Conservation (phyloP, 2,797 vertebrate genomes). For the Clarias platycephalus region DNA sequence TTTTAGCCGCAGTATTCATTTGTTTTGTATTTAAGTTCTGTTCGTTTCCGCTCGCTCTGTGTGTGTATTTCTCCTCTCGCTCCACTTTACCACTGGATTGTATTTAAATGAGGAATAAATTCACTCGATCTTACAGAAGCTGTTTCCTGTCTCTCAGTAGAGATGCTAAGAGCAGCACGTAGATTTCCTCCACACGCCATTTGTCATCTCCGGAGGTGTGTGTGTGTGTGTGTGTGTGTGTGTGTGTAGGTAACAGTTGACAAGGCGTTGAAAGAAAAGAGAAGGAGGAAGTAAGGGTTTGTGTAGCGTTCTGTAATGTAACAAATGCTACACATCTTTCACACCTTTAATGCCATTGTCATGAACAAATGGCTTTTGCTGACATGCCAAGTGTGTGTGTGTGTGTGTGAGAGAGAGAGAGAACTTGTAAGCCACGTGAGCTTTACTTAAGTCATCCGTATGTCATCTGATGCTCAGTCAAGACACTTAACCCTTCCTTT, state of each 20-base stretch:
- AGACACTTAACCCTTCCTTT: neutral
- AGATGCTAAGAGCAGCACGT: slow-evolving; percentile 1
- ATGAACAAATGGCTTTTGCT: slow-evolving; percentile 74
- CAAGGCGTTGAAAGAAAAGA: slow-evolving; percentile 34
- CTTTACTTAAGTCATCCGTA: neutral
- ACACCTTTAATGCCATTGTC: slow-evolving; percentile 65
- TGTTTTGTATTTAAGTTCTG: slow-evolving; percentile 66
- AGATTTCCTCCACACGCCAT: slow-evolving; percentile 38
- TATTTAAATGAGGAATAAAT: slow-evolving; percentile 71
- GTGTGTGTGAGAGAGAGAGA: slow-evolving; percentile 17
- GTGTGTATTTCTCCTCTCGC: neutral
- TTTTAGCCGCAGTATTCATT: slow-evolving; percentile 66
- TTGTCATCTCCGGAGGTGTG: slow-evolving; percentile 33
- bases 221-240: slow-evolving; percentile 27
- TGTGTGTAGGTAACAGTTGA: slow-evolving; percentile 38
- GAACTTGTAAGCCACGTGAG: neutral
- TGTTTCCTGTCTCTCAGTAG: slow-evolving; percentile 23
- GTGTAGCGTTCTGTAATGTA: slow-evolving; percentile 44
- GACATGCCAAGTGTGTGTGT: slow-evolving; percentile 45
- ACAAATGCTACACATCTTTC: slow-evolving; percentile 73
- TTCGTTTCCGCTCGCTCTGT: slow-evolving; percentile 35
- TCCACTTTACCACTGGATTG: slow-evolving; percentile 2
- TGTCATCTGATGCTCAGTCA: neutral
- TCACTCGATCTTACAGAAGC: slow-evolving; percentile 38
- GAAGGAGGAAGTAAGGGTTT: slow-evolving; percentile 43